Evolutionary conservation across 2,888 invertebrate species (phyloP).

Genomic region (Acrobasis consociella): DNA sequence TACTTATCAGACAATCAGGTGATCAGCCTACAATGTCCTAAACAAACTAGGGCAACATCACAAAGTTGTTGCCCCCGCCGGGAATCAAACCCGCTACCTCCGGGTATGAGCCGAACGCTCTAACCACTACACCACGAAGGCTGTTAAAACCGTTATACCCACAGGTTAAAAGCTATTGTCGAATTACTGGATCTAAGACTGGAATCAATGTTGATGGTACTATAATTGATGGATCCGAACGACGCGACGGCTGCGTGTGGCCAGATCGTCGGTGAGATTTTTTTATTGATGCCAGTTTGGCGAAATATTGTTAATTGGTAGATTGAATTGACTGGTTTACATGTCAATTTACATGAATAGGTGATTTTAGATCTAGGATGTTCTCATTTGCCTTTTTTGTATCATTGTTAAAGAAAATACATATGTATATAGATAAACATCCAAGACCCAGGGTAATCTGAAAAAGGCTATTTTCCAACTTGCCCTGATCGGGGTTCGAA

Average conservation of each 20-base stretch:
- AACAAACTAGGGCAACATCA: too few relatives aligned
- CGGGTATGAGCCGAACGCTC: too few relatives aligned
- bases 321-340: conserved; percentile 1
- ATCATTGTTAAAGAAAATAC: background rate
- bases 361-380: background rate
- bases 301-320: background rate
- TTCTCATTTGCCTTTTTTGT: background rate
- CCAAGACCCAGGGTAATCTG: too few relatives aligned
- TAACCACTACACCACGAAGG: too few relatives aligned
- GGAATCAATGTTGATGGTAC: conserved; percentile 29
- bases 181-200: conserved; percentile 32
- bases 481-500: too few relatives aligned
- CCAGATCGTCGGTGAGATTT: background rate
- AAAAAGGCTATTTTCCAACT: too few relatives aligned
- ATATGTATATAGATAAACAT: too few relatives aligned
- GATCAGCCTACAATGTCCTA: too few relatives aligned
- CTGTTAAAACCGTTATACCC: conserved; percentile 57
- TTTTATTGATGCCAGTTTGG: background rate
- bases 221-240: conserved; percentile 7
- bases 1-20: too few relatives aligned
- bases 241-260: conserved; percentile 13
- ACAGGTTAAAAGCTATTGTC: conserved; percentile 50
- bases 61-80: too few relatives aligned
- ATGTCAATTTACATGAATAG: background rate
- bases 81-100: too few relatives aligned